phyloP scores from a whole-genome alignment of 2,797 vertebrate genomes.

The Liasis olivaceus region DNA sequence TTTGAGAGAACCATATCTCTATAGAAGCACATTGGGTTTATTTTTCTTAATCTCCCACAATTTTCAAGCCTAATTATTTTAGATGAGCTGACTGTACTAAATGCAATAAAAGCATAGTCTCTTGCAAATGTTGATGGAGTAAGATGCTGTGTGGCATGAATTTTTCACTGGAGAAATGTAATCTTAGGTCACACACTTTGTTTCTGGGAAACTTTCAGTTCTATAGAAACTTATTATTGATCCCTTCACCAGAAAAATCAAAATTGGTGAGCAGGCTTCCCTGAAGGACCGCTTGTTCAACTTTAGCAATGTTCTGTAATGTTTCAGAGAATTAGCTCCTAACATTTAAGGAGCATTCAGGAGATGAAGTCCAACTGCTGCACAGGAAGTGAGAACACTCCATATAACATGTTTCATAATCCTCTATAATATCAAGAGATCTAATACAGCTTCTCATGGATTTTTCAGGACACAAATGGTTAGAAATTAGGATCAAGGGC shows the following conservation, averaged over 20 bases:
- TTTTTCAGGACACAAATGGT: background rate
- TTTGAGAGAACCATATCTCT: conserved; percentile 36
- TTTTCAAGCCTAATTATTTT: background rate
- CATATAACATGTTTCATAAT: background rate
- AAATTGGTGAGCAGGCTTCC: background rate
- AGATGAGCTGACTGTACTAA: background rate
- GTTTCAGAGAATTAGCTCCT: background rate
- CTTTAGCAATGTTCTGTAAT: background rate
- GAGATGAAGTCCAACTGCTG: background rate
- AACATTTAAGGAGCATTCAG: background rate
- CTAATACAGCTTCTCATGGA: background rate
- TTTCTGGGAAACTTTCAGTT: background rate
- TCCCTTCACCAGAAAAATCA: background rate
- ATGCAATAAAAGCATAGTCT: background rate
- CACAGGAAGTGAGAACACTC: background rate
- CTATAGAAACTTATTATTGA: background rate
- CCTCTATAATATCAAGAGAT: background rate
- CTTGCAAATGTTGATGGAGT: background rate
- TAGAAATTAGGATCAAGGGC: background rate
- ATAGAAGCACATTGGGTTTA: conserved; percentile 19
- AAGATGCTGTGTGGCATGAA: background rate
- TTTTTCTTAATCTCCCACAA: conserved; percentile 23
- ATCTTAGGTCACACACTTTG: background rate
- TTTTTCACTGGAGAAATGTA: background rate
- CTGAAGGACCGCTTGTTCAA: background rate